These are phyloP conservation scores for Gambelia wislizenii DNA, from an alignment of 2,797 vertebrate species.

Conservation along the genomic window DNA sequence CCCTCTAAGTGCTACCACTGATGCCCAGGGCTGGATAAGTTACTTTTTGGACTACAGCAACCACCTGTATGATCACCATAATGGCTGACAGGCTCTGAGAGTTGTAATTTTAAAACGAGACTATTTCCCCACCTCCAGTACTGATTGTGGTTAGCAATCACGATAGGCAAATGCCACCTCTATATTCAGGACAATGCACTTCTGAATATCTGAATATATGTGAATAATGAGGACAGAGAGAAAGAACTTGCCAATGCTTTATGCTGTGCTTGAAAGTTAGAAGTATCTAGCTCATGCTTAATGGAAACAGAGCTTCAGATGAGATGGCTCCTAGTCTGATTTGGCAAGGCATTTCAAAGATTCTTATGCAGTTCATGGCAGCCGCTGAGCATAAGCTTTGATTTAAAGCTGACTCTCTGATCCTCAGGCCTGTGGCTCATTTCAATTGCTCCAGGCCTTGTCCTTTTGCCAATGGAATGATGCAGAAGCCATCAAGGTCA, in stretches of 20 bases:
- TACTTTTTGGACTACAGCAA: no score
- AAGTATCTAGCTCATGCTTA: neutral
- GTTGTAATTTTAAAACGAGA: no score
- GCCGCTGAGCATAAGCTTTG: neutral
- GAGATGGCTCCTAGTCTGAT: neutral
- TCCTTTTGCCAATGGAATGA: neutral
- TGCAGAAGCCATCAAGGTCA: neutral
- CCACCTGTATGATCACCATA: no score
- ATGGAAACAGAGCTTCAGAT: neutral
- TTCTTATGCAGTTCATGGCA: neutral
- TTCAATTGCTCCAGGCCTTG: neutral
- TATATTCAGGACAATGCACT: neutral
- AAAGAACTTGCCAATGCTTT: neutral
- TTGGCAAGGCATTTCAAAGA: neutral
- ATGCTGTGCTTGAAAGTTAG: neutral
- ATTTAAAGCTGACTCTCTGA: neutral
- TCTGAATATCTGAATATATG: neutral
- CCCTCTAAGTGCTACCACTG: no score
- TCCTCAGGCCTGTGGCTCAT: rapidly evolving
- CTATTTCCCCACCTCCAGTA: no score
- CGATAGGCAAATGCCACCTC: neutral
- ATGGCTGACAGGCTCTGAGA: no score
- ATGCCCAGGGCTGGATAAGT: no score
- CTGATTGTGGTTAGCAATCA: neutral
- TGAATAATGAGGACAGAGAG: no score